Conservation (phyloP, 2,113 vertebrate species). For the Ranitomeya imitator region DNA sequence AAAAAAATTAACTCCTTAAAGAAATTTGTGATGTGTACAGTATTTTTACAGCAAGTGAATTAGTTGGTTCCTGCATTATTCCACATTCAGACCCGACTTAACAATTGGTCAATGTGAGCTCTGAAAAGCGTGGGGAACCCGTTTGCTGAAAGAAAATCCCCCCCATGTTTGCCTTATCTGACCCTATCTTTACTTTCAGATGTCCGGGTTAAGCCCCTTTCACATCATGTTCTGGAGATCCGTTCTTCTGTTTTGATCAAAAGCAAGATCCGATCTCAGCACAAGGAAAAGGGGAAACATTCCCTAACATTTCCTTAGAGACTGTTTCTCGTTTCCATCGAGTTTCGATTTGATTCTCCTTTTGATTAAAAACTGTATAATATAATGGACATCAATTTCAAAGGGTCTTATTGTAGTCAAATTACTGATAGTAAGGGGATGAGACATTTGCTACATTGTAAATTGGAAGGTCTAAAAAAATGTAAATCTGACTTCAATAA, state of each 20-base stretch:
- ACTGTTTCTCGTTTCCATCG: background rate
- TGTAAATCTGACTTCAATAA: background rate
- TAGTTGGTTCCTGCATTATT: background rate
- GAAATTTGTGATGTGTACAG: background rate
- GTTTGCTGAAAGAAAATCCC: background rate
- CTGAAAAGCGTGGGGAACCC: background rate
- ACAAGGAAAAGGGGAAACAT: background rate
- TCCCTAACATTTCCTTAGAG: background rate
- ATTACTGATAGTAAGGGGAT: background rate
- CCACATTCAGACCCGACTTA: background rate
- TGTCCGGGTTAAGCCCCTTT: background rate
- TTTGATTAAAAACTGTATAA: background rate
- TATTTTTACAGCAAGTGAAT: background rate
- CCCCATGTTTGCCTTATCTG: background rate
- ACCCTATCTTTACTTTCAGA: background rate
- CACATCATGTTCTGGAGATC: background rate
- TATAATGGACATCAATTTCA: background rate
- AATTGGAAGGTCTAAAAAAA: background rate
- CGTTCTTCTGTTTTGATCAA: background rate
- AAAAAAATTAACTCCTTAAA: no score
- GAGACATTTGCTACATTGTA: background rate
- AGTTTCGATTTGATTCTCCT: background rate
- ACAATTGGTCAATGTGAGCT: background rate
- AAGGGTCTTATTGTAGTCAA: background rate
- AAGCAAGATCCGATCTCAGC: background rate